Evolutionary conservation across 2,797 vertebrate species (phyloP).

Genomic region (Chaetophractus vellerosus): DNA sequence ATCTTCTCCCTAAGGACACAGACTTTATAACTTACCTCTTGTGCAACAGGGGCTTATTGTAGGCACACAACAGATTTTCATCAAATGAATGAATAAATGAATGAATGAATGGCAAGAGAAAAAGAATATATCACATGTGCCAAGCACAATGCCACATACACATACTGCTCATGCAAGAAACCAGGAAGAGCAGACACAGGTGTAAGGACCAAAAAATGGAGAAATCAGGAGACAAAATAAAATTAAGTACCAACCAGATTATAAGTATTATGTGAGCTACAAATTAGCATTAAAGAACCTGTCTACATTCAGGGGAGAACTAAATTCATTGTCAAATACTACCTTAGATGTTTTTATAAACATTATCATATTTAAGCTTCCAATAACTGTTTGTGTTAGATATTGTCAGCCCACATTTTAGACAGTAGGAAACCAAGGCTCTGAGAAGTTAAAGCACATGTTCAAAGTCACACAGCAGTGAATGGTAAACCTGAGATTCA

Average conservation of each 20-base stretch:
- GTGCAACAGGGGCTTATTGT: background rate
- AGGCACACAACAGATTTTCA: background rate
- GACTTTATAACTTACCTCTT: background rate
- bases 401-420: background rate
- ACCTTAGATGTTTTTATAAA: background rate
- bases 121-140: background rate
- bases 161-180: background rate
- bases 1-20: background rate
- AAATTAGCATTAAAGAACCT: background rate
- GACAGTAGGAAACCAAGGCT: background rate
- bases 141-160: background rate
- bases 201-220: background rate
- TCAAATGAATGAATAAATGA: background rate
- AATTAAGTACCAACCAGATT: background rate
- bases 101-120: background rate
- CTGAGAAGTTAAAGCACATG: background rate
- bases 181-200: background rate
- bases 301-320: background rate
- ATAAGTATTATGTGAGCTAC: background rate
- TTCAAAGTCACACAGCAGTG: background rate
- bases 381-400: background rate
- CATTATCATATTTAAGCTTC: background rate
- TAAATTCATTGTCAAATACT: background rate
- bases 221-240: background rate
- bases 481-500: background rate